Percentiles rank a stretch among this genome's conserved stretches.
Conservation (phyloP, 2,797 vertebrate species). For the Enteromius trimaculatus region DNA sequence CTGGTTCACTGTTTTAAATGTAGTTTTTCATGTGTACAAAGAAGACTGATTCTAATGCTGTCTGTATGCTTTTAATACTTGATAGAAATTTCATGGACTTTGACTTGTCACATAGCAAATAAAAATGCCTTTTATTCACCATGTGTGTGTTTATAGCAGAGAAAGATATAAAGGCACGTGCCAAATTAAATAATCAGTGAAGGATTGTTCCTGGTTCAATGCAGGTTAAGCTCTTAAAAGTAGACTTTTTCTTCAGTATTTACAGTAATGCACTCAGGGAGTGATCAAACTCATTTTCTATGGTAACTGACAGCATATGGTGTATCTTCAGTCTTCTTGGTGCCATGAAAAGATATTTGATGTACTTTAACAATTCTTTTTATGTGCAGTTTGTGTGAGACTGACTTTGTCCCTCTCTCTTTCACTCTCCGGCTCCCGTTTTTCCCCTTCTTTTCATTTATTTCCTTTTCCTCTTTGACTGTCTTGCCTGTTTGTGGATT, state of each 20-base stretch:
- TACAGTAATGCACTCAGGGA: neutral
- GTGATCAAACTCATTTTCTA: neutral
- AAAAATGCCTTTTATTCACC: neutral
- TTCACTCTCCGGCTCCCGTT: constrained; percentile 42
- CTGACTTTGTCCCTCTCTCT: constrained; percentile 63
- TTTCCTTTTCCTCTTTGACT: constrained; percentile 57
- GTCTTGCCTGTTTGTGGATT: constrained; percentile 73
- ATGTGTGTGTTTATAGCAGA: neutral
- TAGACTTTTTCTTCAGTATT: neutral
- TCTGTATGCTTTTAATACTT: neutral
- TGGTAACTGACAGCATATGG: neutral
- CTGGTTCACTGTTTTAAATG: constrained; percentile 67
- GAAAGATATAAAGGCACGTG: neutral
- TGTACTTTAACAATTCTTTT: constrained; percentile 56
- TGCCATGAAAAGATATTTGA: constrained; percentile 37
- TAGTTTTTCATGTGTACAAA: constrained; percentile 73
- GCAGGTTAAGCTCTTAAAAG: neutral
- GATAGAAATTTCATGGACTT: constrained; percentile 9
- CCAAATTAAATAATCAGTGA: neutral
- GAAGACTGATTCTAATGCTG: constrained; percentile 36
- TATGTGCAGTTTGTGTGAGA: constrained; percentile 71
- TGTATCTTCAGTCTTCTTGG: constrained; percentile 60
- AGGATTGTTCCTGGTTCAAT: neutral
- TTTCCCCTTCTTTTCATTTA: constrained; percentile 64
- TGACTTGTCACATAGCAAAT: neutral